Evolutionary conservation across 1,140 invertebrate genomes (phyloP), one percentile per base, ranked within the genome.

Genomic region (Trichonephila clavipes): DNA sequence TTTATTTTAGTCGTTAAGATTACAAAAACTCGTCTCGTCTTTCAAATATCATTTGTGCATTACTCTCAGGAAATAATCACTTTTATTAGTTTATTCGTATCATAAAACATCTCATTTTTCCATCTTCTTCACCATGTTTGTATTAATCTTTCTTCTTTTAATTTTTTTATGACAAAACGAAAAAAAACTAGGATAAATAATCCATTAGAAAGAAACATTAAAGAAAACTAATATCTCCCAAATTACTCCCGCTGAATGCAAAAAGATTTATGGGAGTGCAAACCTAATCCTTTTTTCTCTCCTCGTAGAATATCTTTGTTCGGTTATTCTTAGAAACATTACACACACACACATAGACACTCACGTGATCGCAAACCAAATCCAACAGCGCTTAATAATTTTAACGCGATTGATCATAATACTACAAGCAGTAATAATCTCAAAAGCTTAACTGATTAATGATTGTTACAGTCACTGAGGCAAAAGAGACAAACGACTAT

Each of bases 391-490:
- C 28, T 77, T 77, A 34, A 77, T 77, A 77, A 77, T 34, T 77
- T 77, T 77, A 77, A 77, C 69, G 18, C 24, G 28, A 77, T 34
- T 28, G 28, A 40, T 77, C 69, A 28, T 77, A 34, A 40, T 34
- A 34, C 69, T 77, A 14, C 69, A 40, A 77, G 69, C 28, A 34
- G 69, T 77, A 77, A 77, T 77, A 77, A 77, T 77, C 69, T 14
- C 28, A 77, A 77, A 34, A 77, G 69, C 69, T 77, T 77, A 40
- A 77, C 69, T 77, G 69, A 77, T 77, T 77, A 77, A 40, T 77
- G 69, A 77, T 34, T 34, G 12, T 28, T 5, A 24, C 24, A 77
- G 28, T 24, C 24, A 28, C 28, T 77, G 69, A 19, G 28, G 24
- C 69, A 77, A 34, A 34, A 77, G 69, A 77, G 28, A 77, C 69